Conservation (phyloP, 2,797 vertebrate species). For the Florisuga fusca region DNA sequence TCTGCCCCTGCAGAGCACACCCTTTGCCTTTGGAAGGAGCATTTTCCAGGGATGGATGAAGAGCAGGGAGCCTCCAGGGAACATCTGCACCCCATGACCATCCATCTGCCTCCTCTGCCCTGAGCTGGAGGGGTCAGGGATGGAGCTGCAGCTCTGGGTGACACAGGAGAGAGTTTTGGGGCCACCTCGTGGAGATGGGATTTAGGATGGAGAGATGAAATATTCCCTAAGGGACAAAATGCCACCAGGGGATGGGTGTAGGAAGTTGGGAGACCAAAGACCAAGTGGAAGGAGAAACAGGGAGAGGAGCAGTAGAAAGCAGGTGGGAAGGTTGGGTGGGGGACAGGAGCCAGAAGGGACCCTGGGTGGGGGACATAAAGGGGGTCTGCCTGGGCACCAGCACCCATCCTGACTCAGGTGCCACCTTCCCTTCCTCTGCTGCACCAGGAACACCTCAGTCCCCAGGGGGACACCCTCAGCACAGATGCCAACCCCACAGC, state of each 20-base stretch:
- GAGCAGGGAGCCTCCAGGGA: background rate
- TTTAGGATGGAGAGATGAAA: background rate
- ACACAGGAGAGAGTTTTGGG: background rate
- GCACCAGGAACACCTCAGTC: background rate
- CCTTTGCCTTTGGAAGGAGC: too few relatives aligned
- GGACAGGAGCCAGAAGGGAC: background rate
- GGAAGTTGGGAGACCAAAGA: background rate
- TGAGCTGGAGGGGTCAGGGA: background rate
- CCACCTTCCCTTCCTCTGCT: background rate
- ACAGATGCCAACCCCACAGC: background rate
- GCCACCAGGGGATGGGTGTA: background rate
- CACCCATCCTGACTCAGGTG: rapidly evolving
- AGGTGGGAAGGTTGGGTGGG: background rate
- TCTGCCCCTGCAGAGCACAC: background rate
- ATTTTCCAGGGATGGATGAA: background rate
- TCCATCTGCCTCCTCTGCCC: background rate
- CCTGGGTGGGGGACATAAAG: background rate
- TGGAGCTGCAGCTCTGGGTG: background rate
- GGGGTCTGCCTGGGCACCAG: background rate
- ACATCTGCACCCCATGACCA: background rate
- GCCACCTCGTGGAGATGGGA: background rate
- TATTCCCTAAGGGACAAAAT: background rate
- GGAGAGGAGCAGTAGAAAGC: too few relatives aligned
- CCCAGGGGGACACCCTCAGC: rapidly evolving
- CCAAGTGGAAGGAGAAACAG: too few relatives aligned